Evolutionary conservation across 2,888 invertebrate species (phyloP).

Genomic region (Folsomia manolachei): DNA sequence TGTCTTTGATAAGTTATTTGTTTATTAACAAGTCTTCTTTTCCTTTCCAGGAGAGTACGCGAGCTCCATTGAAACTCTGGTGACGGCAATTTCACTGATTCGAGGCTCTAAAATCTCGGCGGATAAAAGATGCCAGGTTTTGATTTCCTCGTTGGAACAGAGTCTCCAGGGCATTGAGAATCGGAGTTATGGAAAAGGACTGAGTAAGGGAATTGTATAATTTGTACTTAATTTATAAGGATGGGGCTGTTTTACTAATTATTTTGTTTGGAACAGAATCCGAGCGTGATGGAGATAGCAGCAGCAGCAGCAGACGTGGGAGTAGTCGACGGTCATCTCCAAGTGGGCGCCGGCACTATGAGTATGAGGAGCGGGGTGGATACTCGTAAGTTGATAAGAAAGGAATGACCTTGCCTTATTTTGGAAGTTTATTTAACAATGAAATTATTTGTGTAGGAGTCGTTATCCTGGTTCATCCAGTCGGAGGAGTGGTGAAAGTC

Average conservation of each 20-base stretch:
- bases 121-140: conserved; percentile 95
- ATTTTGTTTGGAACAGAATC: no score
- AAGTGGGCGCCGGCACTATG: no score
- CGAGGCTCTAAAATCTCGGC: conserved; percentile 94
- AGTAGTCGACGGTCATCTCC: no score
- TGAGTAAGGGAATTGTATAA: no score
- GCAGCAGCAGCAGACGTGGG: not conserved
- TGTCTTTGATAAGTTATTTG: not conserved
- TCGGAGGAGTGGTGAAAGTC: not conserved
- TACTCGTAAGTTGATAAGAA: no score
- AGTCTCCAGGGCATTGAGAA: conserved; percentile 95
- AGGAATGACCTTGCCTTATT: no score
- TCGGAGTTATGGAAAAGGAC: conserved; percentile 77
- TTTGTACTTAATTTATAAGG: no score
- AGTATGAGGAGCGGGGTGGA: no score
- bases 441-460: no score
- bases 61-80: conserved; percentile 95
- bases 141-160: conserved; percentile 93
- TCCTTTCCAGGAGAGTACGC: conserved; percentile 76
- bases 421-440: no score
- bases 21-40: not conserved
- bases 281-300: not conserved
- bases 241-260: no score
- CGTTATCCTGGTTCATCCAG: no score
- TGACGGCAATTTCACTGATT: conserved; percentile 95